Evolutionary conservation across 2,888 invertebrate species (phyloP).

Genomic region (Imbricaverruca yamaguchii): DNA sequence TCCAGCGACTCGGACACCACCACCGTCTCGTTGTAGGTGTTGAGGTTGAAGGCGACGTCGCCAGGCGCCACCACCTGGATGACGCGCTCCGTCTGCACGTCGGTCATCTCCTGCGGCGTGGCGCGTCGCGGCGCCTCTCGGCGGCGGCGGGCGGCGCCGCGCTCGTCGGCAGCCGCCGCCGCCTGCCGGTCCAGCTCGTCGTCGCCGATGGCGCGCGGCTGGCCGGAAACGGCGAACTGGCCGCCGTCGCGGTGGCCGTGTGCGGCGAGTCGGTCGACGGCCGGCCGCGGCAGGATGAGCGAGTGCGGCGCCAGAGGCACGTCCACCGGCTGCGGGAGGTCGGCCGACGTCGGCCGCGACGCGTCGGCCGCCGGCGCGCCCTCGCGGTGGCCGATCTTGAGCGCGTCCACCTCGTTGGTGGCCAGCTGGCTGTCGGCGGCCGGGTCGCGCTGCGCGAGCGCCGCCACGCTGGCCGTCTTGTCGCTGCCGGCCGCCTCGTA

Average conservation of each 20-base stretch:
- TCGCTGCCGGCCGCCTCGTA: constrained; percentile 29
- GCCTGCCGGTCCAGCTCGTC: constrained; percentile 53
- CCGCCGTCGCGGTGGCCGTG: constrained; percentile 34
- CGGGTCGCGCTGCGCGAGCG: too few relatives aligned
- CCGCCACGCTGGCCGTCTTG: constrained; percentile 22
- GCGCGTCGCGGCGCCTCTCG: constrained; percentile 50
- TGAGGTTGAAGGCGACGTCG: constrained; percentile 56
- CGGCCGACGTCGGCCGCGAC: not conserved
- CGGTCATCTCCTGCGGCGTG: constrained; percentile 72
- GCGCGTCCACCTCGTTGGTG: constrained; percentile 53
- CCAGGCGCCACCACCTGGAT: constrained; percentile 46
- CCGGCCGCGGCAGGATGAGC: constrained; percentile 44
- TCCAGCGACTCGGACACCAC: constrained; percentile 72
- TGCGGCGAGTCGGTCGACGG: too few relatives aligned
- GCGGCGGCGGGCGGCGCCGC: constrained; percentile 54
- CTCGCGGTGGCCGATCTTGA: constrained; percentile 47
- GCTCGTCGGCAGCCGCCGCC: constrained; percentile 41
- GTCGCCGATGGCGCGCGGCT: constrained; percentile 81
- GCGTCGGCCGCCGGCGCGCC: not conserved
- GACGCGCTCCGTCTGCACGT: constrained; percentile 42
- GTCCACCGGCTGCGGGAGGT: not conserved
- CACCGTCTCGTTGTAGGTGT: constrained; percentile 73
- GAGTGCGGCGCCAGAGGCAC: constrained; percentile 45
- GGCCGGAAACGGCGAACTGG: constrained; percentile 59
- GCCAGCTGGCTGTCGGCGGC: constrained; percentile 56